phyloP scores from a whole-genome alignment of 2,888 invertebrate genomes.

The Aleiodes leptofemur region DNA sequence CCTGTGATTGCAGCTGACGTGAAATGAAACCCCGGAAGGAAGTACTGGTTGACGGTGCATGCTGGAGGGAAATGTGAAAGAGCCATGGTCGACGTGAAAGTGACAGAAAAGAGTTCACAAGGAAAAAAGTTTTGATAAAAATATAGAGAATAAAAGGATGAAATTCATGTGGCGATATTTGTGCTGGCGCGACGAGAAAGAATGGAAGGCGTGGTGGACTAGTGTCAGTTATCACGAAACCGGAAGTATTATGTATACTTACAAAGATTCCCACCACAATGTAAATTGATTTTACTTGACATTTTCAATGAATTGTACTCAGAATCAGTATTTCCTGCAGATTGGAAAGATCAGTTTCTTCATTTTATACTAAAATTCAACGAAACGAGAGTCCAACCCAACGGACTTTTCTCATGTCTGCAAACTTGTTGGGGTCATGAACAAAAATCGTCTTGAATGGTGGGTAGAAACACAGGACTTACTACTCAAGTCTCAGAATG shows the following conservation, averaged over 20 bases:
- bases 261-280: no score
- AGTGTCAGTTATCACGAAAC: slow-evolving; percentile 61
- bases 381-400: no score
- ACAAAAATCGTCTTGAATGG: no score
- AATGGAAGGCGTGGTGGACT: slow-evolving; percentile 60
- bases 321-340: no score
- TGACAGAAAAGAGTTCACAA: slow-evolving; percentile 56
- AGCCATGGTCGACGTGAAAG: slow-evolving; percentile 61
- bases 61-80: slow-evolving; percentile 57
- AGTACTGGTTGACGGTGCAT: slow-evolving; percentile 39
- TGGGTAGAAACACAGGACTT: no score
- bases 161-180: slow-evolving; percentile 16
- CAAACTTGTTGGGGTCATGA: no score
- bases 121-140: background rate
- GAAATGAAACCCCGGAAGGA: slow-evolving; percentile 55
- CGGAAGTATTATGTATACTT: slow-evolving; percentile 55
- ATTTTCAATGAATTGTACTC: no score
- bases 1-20: slow-evolving; percentile 15
- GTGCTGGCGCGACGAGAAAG: slow-evolving; percentile 46
- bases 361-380: no score
- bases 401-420: no score
- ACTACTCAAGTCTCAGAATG: no score
- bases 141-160: slow-evolving; percentile 18
- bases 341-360: no score
- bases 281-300: no score